Evolutionary conservation across 2,797 vertebrate genomes (phyloP).

Genomic region (Myripristis jacobus): DNA sequence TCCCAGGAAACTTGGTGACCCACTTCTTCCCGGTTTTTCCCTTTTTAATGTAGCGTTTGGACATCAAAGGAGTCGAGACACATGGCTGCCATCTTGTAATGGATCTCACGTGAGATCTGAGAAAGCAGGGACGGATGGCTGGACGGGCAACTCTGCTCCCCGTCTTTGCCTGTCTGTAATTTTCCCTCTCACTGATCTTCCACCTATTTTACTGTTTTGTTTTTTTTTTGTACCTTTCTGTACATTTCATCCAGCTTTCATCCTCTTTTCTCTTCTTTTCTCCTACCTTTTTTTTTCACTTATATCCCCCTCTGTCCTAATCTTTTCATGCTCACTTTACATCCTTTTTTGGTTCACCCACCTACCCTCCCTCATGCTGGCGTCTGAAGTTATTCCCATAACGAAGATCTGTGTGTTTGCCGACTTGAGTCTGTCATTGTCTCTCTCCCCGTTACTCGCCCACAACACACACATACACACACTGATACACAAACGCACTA

Average conservation of each 20-base stretch:
- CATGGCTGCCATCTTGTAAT: conserved; percentile 77
- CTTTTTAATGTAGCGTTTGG: conserved; percentile 73
- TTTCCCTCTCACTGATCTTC: conserved; percentile 58
- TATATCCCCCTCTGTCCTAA: conserved; percentile 7
- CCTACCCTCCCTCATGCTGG: background rate
- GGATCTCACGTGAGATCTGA: conserved; percentile 79
- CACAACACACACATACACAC: background rate
- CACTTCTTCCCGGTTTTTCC: conserved; percentile 73
- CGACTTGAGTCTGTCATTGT: background rate
- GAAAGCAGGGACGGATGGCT: conserved; percentile 34
- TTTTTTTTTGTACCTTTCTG: conserved; percentile 36
- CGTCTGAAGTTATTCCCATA: conserved; percentile 22
- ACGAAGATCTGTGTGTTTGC: background rate
- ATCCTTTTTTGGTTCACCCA: conserved; percentile 25
- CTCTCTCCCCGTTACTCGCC: background rate
- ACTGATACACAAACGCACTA: no score
- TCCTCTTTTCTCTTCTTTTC: conserved; percentile 1
- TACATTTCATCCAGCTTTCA: conserved; percentile 30
- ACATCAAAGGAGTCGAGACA: conserved; percentile 77
- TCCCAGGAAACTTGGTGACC: conserved; percentile 79
- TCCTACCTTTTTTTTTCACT: conserved; percentile 5
- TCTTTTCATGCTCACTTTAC: conserved; percentile 10
- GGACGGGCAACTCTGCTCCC: conserved; percentile 52
- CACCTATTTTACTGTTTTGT: conserved; percentile 14
- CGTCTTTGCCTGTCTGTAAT: conserved; percentile 63